Base-by-base conservation (phyloP, 2,113 vertebrate species). In the Cricetomys ansorgei region DNA sequence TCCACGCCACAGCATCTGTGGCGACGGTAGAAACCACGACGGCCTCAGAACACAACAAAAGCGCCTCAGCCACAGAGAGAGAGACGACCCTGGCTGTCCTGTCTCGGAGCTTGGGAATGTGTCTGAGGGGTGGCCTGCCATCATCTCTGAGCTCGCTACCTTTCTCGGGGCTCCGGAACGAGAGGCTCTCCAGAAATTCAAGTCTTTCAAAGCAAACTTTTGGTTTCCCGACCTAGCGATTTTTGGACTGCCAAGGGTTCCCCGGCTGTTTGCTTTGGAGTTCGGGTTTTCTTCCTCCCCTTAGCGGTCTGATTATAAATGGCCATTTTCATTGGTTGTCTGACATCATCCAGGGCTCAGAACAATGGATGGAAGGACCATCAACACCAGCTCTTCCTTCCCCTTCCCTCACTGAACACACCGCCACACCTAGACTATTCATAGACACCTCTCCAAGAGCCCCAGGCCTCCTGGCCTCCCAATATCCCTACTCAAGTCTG, bases 31-130 rank as follows among this genome's bases (percentile, higher is more conserved):
- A 48, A 15, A 19, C 27, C 34, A 5, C 1, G 29, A n/a, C 27
- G 40, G 29, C 13, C 88, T 4, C 4, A 29, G 29, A 13, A 5
- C 4, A n/a, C n/a, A n/a, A 45, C 48, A 5, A 4, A 37, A 8
- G 4, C 17, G n/a, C n/a, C n/a, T 50, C 53, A 40, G 59, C 19
- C 45, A 8, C 19, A n/a, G n/a, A 0, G 11, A 48, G 72, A 10
- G 8, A 11, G 4, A n/a, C 0, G 0, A 25, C n/a, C 31, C 23
- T 21, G 34, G 48, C 16, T 1, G 0, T 7, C 25, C 59, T 0
- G 27, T 13, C 31, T 80, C 1, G 3, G 55, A 57, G 37, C 53
- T 45, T 19, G 25, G 55, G 43, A 1, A 25, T 3, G 64, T 5
- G 43, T 19, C 1, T 55, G 86, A 55, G 23, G 2, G 31, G 15